Evolutionary conservation across 2,113 vertebrate species (phyloP).

Genomic region (Rhinolophus ferrumequinum): DNA sequence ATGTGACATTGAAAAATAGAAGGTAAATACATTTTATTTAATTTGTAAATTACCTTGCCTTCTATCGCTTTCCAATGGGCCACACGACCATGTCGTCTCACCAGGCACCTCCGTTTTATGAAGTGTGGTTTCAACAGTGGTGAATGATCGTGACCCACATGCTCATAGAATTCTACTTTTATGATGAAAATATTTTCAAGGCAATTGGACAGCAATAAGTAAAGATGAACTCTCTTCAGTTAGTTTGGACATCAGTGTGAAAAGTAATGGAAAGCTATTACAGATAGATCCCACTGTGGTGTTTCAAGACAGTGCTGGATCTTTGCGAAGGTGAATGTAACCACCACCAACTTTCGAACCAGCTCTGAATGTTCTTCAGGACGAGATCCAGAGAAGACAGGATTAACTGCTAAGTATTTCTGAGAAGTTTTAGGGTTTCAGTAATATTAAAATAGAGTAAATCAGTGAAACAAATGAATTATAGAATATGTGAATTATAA

Average conservation of each 20-base stretch:
- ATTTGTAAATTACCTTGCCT: background rate
- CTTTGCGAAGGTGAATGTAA: background rate
- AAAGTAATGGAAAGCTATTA: background rate
- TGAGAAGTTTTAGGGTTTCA: background rate
- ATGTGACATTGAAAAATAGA: background rate
- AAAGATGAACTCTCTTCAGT: background rate
- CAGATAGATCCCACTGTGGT: background rate
- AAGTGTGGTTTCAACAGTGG: background rate
- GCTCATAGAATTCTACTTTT: background rate
- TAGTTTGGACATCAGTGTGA: background rate
- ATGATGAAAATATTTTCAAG: background rate
- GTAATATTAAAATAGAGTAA: background rate
- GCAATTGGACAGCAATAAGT: background rate
- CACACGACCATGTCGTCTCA: fast-evolving
- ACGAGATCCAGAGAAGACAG: background rate
- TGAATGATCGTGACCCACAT: fast-evolving
- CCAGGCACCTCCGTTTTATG: background rate
- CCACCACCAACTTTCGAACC: background rate
- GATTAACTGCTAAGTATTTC: background rate
- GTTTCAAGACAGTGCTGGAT: background rate
- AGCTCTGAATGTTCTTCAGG: background rate
- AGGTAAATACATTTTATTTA: background rate
- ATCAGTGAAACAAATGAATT: background rate
- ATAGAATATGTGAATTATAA: background rate
- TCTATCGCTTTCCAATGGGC: background rate